Evolutionary conservation across 2,888 invertebrate genomes (phyloP).

Genomic region (Napeogenes inachia): DNA sequence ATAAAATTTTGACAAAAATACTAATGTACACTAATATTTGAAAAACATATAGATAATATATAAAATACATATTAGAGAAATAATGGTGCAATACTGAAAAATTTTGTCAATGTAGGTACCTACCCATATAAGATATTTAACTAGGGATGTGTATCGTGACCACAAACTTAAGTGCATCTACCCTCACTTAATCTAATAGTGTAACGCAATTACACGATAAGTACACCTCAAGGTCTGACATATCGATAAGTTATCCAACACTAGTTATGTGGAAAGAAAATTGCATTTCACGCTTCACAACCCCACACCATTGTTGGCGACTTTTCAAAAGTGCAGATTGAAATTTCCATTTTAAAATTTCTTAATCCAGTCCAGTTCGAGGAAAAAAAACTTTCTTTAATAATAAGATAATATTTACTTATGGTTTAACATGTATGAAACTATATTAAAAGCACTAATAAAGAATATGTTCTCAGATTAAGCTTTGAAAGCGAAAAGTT

Average conservation of each 20-base stretch:
- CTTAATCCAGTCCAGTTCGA: not conserved
- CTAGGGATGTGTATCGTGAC: not conserved
- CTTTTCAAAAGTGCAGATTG: not conserved
- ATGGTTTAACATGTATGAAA: too few relatives aligned
- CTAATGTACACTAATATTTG: too few relatives aligned
- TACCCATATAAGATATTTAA: too few relatives aligned
- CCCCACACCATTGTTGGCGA: not conserved
- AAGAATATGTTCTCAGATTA: not conserved
- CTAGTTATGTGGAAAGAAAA: constrained; percentile 10
- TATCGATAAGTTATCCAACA: constrained; percentile 25
- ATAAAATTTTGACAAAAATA: too few relatives aligned
- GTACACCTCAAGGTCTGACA: constrained; percentile 22
- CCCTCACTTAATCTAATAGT: constrained; percentile 27
- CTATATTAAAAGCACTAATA: not conserved
- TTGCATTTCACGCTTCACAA: not conserved
- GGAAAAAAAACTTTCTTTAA: not conserved
- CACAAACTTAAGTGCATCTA: constrained; percentile 13
- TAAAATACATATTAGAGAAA: too few relatives aligned
- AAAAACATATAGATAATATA: too few relatives aligned
- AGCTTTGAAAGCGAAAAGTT: too few relatives aligned
- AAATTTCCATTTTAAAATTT: not conserved
- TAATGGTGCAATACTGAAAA: too few relatives aligned
- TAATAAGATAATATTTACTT: too few relatives aligned
- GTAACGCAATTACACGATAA: constrained; percentile 27
- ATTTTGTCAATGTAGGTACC: too few relatives aligned